phyloP scores from a whole-genome alignment of 2,888 invertebrate genomes.

The Rutpela maculata region DNA sequence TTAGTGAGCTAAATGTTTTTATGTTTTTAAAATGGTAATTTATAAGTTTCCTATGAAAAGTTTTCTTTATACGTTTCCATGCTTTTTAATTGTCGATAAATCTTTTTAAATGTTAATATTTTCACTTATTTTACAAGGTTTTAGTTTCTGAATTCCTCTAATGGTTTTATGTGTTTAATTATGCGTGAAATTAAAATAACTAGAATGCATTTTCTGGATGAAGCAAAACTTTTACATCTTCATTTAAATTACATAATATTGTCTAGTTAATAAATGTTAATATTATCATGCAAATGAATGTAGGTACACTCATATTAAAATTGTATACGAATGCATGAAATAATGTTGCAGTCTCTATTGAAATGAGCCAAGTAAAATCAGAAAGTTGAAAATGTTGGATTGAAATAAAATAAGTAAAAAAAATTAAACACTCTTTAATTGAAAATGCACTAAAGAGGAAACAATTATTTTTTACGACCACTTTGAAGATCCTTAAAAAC shows the following conservation, averaged over 20 bases:
- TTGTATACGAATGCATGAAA: not conserved
- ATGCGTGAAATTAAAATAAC: conserved; percentile 22
- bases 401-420: too few species aligned
- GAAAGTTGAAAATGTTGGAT: too few species aligned
- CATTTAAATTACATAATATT: conserved; percentile 53
- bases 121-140: not conserved
- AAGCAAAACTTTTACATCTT: conserved; percentile 38
- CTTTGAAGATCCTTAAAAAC: too few species aligned
- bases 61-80: conserved; percentile 11
- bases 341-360: too few species aligned
- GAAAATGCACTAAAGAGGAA: too few species aligned
- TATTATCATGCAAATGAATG: conserved; percentile 55
- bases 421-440: too few species aligned
- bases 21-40: conserved; percentile 67
- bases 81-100: conserved; percentile 10
- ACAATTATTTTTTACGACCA: too few species aligned
- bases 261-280: conserved; percentile 51
- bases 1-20: conserved; percentile 60
- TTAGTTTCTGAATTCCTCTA: not conserved
- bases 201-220: conserved; percentile 2
- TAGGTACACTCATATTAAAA: not conserved
- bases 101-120: conserved; percentile 5
- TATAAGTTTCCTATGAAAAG: conserved; percentile 57
- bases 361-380: too few species aligned
- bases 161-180: conserved; percentile 22